Conservation (phyloP, 1,140 invertebrate species). For the Leptoteleia sp. region DNA sequence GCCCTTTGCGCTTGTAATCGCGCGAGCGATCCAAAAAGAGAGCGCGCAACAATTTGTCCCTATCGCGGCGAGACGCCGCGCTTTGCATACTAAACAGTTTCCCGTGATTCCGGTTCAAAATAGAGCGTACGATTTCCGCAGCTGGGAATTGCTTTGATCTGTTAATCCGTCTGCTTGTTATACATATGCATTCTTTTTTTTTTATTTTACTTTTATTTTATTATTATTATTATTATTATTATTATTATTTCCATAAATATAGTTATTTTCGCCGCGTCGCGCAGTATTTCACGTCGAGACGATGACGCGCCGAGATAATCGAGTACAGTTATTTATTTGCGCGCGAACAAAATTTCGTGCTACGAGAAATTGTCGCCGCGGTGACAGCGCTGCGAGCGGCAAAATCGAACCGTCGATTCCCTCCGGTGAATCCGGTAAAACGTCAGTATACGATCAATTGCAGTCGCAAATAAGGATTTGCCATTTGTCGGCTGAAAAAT, state of each 20-base stretch:
- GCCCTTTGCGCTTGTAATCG: constrained; percentile 50
- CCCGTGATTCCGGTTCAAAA: constrained; percentile 56
- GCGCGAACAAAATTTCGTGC: constrained; percentile 5
- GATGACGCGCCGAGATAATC: constrained; percentile 40
- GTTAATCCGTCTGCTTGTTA: constrained; percentile 59
- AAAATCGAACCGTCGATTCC: background rate
- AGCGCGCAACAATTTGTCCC: constrained; percentile 64
- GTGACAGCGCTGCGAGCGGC: too few species aligned
- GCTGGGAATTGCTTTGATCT: constrained; percentile 56
- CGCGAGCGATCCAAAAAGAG: constrained; percentile 49
- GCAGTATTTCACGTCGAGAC: constrained; percentile 23
- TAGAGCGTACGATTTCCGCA: constrained; percentile 49
- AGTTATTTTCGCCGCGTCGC: constrained; percentile 28
- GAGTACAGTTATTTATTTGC: constrained; percentile 30
- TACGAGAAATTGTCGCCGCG: too few species aligned
- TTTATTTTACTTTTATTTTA: too few species aligned
- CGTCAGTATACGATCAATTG: too few species aligned
- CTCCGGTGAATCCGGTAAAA: too few species aligned
- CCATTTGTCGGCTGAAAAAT: too few species aligned
- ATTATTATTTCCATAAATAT: constrained; percentile 12
- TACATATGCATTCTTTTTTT: constrained; percentile 32
- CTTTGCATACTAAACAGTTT: constrained; percentile 61
- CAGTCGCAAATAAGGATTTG: too few species aligned
- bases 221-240: too few species aligned
- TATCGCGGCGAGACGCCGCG: constrained; percentile 45